Conservation (phyloP, 2,113 vertebrate species). For the Reinhardtius hippoglossoides region DNA sequence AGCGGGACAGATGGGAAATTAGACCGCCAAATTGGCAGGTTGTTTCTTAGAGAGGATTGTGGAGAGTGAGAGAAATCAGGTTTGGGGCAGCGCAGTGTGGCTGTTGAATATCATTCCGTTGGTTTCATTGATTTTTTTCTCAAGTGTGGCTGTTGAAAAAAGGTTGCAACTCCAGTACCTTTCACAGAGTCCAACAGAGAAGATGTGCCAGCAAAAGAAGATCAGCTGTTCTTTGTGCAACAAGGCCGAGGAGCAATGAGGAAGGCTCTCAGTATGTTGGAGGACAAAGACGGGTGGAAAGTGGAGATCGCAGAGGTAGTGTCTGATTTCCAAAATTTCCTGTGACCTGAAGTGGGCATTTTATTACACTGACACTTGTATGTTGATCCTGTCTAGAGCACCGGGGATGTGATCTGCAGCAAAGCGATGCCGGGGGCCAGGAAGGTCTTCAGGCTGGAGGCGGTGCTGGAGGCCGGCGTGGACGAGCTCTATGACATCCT, state of each 20-base stretch:
- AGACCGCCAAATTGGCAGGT: too few species aligned
- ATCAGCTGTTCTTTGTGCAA: conserved; percentile 68
- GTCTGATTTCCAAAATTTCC: neutral
- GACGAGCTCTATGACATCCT: conserved; percentile 79
- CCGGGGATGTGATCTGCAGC: conserved; percentile 78
- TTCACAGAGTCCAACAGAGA: conserved; percentile 53
- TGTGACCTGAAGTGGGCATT: neutral
- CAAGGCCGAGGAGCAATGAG: conserved; percentile 79
- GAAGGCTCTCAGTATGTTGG: conserved; percentile 77
- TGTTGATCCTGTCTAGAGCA: conserved; percentile 59
- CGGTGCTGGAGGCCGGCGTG: conserved; percentile 75
- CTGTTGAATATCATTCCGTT: neutral
- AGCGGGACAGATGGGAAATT: too few species aligned
- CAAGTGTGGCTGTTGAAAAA: neutral
- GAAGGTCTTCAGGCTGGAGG: conserved; percentile 85
- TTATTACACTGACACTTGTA: too few species aligned
- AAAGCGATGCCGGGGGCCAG: conserved; percentile 69
- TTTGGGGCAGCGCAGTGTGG: too few species aligned
- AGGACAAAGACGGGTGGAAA: conserved; percentile 77
- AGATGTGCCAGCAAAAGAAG: neutral
- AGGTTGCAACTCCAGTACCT: neutral
- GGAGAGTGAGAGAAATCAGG: neutral
- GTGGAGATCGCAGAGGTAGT: conserved; percentile 76
- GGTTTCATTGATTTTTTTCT: too few species aligned
- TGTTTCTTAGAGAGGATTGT: too few species aligned